These are phyloP conservation scores for Bovichtus variegatus DNA, from an alignment of 2,797 vertebrate genomes.

Conservation along the genomic window DNA sequence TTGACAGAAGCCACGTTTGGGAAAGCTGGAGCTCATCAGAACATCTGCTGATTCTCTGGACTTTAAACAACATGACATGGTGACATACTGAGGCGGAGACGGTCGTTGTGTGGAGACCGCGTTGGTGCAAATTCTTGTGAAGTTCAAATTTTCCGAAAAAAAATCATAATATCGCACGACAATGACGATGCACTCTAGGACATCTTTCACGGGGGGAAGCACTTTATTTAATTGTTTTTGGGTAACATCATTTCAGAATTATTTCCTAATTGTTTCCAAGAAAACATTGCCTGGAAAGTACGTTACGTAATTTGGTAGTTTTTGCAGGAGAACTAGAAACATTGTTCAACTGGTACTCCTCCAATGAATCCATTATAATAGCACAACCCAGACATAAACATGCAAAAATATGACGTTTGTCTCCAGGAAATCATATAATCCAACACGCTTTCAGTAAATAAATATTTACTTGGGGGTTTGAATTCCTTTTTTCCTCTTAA, in stretches of 20 bases:
- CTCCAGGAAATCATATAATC: neutral
- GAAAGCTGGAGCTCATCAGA: slow-evolving; percentile 25
- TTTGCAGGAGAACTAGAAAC: neutral
- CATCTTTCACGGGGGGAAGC: no score
- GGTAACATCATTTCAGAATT: neutral
- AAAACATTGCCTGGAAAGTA: neutral
- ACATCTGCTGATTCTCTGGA: slow-evolving; percentile 21
- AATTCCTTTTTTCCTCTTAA: neutral
- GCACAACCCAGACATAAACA: neutral
- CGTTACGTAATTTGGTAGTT: no score
- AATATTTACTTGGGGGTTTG: neutral
- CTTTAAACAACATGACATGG: neutral
- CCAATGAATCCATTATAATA: neutral
- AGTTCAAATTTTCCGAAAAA: no score
- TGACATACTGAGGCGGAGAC: neutral
- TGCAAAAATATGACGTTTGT: neutral
- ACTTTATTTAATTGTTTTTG: neutral
- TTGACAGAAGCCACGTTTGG: neutral
- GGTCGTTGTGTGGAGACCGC: neutral
- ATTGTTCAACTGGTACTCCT: neutral
- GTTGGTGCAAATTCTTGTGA: neutral
- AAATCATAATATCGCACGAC: neutral
- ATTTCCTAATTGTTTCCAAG: neutral
- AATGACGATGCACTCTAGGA: no score
- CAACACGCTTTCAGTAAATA: neutral